Evolutionary conservation across 2,888 invertebrate genomes (phyloP), one percentile per base, ranked within the genome.

Genomic region (Athalia circularis): DNA sequence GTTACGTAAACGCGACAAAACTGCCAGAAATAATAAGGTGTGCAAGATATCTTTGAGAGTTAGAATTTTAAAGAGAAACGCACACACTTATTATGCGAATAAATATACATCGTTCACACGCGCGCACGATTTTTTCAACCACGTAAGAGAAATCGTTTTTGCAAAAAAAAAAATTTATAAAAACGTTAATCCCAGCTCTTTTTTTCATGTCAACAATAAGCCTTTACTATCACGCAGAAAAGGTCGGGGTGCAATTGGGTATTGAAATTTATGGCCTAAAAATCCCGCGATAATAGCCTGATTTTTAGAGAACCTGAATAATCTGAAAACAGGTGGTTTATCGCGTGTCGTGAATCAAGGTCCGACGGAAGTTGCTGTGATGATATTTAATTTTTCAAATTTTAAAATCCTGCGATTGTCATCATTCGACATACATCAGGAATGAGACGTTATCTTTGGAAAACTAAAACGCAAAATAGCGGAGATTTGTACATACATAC

Each of bases 1-100:
- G 75, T 75, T 75, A 62, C 75, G 75, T 75, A 75, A 75, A 75
- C 75, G 29, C 29, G 62, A 64, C 64, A 75, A 75, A 75, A 75
- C 75, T 61, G 61, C 61, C 75, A 64, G 75, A 75, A 75, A 75
- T 75, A 75, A 75, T 75, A 75, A 62, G n/a, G 62, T 43, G 11
- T 64, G 52, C 61, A 64, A 57, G 50, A 75, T 13, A 75, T 50
- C 48, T 61, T 75, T 75, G 47, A 52, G 64, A n/a, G 29, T 75
- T 43, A 45, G 50, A 45, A 75, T 75, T 75, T 62, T 61, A 50
- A 50, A 11, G 11, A 62, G 29, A 61, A 5, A 48, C 29, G 29
- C 29, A 29, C 29, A 29, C 29, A 29, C 29, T 29, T 15, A 13
- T 6, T 15, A 9, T 52, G 3, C n/a, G 54, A 48, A 52, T 52